Evolutionary conservation across 2,888 invertebrate genomes (phyloP).

Genomic region (Hartigia nigra): DNA sequence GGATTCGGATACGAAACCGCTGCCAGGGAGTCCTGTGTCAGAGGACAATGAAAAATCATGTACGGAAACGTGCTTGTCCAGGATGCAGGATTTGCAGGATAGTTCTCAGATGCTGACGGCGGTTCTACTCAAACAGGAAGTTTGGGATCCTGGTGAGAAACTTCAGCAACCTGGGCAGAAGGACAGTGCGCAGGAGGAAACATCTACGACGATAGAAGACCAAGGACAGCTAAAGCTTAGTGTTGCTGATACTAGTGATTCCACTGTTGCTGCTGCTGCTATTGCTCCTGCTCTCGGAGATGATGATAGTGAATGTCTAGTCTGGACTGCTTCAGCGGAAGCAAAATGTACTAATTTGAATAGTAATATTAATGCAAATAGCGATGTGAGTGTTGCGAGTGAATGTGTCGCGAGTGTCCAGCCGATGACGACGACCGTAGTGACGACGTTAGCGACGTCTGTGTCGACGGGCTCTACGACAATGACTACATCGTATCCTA

Average conservation of each 20-base stretch:
- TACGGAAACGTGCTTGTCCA: slow-evolving; percentile 4
- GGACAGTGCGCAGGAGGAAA: slow-evolving; percentile 12
- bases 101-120: not conserved
- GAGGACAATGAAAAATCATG: slow-evolving; percentile 28
- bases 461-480: slow-evolving; percentile 23
- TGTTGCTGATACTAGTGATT: not conserved
- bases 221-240: not conserved
- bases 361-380: slow-evolving; percentile 53
- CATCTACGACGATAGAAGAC: not conserved
- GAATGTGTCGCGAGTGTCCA: slow-evolving; percentile 36
- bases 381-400: slow-evolving; percentile 34
- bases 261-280: not conserved
- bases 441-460: slow-evolving; percentile 1
- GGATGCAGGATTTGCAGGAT: not conserved
- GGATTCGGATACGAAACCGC: slow-evolving; percentile 34
- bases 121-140: slow-evolving; percentile 69
- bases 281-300: not conserved
- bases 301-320: slow-evolving; percentile 63
- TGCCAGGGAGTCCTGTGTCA: slow-evolving; percentile 16
- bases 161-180: slow-evolving; percentile 21
- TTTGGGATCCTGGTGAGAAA: slow-evolving; percentile 77
- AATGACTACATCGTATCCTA: slow-evolving; percentile 16
- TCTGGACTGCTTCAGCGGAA: slow-evolving; percentile 67
- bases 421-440: slow-evolving; percentile 11
- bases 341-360: slow-evolving; percentile 56